phyloP scores from a whole-genome alignment of 2,797 vertebrate species.

The Oreortyx pictus region DNA sequence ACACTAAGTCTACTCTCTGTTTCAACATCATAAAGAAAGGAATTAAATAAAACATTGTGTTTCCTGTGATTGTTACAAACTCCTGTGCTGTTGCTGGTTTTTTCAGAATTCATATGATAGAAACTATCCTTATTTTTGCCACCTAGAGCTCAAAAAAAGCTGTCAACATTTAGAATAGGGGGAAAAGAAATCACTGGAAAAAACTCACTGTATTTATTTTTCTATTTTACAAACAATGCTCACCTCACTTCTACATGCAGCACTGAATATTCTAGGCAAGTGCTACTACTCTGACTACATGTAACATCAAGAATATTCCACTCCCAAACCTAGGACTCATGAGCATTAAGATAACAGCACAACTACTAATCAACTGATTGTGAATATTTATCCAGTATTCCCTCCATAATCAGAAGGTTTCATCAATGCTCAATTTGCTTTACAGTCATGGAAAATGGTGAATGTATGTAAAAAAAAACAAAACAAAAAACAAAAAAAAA shows the following conservation, averaged over 20 bases:
- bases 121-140: background rate
- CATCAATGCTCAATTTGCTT: constrained; percentile 13
- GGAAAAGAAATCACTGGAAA: background rate
- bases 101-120: background rate
- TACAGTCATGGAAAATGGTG: background rate
- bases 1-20: background rate
- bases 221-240: background rate
- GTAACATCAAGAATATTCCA: background rate
- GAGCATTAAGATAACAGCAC: background rate
- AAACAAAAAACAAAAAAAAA: background rate
- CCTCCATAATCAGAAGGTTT: background rate
- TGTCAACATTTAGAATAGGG: background rate
- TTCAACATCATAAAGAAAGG: background rate
- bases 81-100: background rate
- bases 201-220: background rate
- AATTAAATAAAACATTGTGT: background rate
- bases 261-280: background rate
- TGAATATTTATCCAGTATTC: constrained; percentile 24
- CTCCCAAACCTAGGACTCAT: background rate
- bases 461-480: background rate
- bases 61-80: background rate
- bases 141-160: background rate
- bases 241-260: background rate
- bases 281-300: background rate
- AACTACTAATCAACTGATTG: background rate